Conservation (phyloP, 2,113 vertebrate genomes). For the Cyanoderma ruficeps region DNA sequence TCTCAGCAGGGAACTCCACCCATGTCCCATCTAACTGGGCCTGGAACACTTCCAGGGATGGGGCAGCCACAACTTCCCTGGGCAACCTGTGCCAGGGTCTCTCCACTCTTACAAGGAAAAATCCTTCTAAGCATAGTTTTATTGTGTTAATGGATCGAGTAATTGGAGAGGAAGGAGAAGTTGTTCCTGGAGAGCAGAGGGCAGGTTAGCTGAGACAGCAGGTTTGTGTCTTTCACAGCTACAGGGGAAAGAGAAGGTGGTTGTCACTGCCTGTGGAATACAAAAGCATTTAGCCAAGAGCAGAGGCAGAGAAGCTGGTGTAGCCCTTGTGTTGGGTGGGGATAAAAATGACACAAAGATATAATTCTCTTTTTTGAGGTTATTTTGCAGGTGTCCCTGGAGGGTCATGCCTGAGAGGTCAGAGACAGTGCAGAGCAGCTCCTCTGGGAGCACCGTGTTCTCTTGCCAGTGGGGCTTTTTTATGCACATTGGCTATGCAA, state of each 20-base stretch:
- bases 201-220: background rate
- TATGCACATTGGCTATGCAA: background rate
- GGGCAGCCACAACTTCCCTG: background rate
- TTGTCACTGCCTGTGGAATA: background rate
- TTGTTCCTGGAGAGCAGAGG: background rate
- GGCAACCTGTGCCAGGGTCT: background rate
- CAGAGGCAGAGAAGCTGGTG: background rate
- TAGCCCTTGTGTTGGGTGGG: background rate
- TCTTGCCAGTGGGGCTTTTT: background rate
- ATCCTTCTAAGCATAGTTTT: background rate
- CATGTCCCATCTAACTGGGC: accelerated
- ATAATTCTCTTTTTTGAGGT: background rate
- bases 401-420: background rate
- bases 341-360: background rate
- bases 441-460: background rate
- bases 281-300: background rate
- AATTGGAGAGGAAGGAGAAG: background rate
- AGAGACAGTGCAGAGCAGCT: background rate
- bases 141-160: background rate
- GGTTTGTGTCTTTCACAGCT: background rate
- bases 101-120: background rate
- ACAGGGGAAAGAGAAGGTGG: background rate
- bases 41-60: background rate
- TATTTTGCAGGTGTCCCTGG: background rate
- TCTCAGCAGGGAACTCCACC: background rate